Base-by-base conservation (phyloP, 2,888 invertebrate genomes). In the Macaria notata region DNA sequence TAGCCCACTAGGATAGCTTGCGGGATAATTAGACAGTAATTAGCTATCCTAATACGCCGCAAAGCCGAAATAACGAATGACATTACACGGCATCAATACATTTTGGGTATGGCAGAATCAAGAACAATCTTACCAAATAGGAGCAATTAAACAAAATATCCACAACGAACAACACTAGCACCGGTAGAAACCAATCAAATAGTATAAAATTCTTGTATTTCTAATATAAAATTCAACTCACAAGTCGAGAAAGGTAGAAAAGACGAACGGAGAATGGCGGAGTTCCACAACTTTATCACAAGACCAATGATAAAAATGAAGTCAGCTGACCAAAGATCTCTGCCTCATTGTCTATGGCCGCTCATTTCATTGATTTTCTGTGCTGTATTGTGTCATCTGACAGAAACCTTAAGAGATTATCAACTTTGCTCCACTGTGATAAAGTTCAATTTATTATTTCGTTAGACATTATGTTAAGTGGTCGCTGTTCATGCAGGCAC, bases 251-350 rank as follows among this genome's bases (percentile, higher is more conserved):
- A 84, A 88, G 88, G 86, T 79, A 84, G 84, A 87, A 88, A 86
- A 89, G 88, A 83, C 85, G 84, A 85, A 78, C 86, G 78, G 80
- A 88, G 91, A 90, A 92, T 91, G 91, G 92, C 91, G 91, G 91
- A 89, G 84, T 71, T 81, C 75, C 77, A 84, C 85, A 86, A 90
- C 87, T 85, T 19, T 91, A 91, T 92, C 91, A 92, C 92, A 92
- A 91, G 92, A 92, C 90, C 88, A 84, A 84, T 86, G 91, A 91
- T 92, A 89, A 88, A 90, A 88, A 70, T 86, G 72, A 77, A 87
- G 92, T 92, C 92, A 92, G 92, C 91, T 92, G 92, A 91, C 90
- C 83, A 78, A 65, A 71, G 78, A 4, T 88, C 86, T 88, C 86
- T 86, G 86, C 69, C 65, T 76, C 62, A 30, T 76, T 75, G 79